phyloP scores from a whole-genome alignment of 2,113 vertebrate species.

The Ginglymostoma cirratum region DNA sequence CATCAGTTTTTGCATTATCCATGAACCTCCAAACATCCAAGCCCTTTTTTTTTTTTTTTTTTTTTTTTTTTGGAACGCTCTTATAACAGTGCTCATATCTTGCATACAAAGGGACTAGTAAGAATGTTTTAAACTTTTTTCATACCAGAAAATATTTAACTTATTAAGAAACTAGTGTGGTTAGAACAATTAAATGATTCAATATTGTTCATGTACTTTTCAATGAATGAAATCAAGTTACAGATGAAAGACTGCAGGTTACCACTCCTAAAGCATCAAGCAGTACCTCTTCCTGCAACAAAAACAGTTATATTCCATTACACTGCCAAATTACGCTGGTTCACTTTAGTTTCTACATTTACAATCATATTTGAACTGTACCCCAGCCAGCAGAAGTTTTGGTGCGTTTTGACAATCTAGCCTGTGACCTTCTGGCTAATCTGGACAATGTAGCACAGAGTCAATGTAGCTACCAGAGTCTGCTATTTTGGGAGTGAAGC shows the following conservation, averaged over 20 bases:
- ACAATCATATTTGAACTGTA: background rate
- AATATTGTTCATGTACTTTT: background rate
- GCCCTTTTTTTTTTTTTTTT: too few species aligned
- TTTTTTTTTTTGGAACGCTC: background rate
- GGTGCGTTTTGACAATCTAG: background rate
- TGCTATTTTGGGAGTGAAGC: background rate
- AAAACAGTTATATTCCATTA: background rate
- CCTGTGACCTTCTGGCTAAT: background rate
- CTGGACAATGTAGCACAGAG: background rate
- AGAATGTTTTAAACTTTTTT: background rate
- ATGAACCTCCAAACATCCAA: background rate
- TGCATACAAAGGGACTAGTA: background rate
- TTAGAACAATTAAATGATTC: background rate
- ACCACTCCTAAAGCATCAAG: background rate
- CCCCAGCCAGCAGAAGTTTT: background rate
- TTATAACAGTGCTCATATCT: background rate
- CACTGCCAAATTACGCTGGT: background rate
- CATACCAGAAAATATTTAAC: background rate
- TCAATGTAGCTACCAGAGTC: background rate
- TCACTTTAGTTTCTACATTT: background rate
- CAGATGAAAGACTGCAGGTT: background rate
- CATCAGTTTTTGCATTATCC: background rate
- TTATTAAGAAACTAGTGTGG: background rate
- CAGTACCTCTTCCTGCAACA: background rate
- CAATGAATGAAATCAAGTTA: background rate